Base-by-base conservation (phyloP, 2,113 vertebrate genomes). In the Rana temporaria region DNA sequence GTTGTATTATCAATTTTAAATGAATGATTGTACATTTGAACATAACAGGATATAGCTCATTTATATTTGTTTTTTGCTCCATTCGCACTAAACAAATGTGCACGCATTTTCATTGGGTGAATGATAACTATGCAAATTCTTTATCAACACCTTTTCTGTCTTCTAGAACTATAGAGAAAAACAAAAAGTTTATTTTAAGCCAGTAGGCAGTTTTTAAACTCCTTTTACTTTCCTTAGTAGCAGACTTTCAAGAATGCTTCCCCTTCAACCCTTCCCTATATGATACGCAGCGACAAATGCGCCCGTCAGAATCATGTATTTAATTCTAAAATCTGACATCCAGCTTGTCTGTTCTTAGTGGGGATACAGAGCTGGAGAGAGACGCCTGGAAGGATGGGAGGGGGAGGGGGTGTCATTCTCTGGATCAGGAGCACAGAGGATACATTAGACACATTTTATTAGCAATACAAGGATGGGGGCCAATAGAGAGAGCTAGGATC, bases 311-410 rank as follows among this genome's bases (percentile, higher is more conserved):
- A 48, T 48, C 42, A 48, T 48, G 42, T 48, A 48, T 48, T 48
- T 12, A 48, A 48, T 48, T 30, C 12, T 73, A 60, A 60, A 74
- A 60, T 38, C 55, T 73, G 70, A 73, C 70, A 73, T 34, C 55
- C 26, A 73, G 53, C 70, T 32, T 55, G 22, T 72, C 20, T 77
- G 22, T 19, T 53, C 42, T 30, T 65, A 78, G 75, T 66, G 22
- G 1, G 64, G 63, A 67, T n/a, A 12, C 15, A 30, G 24, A 14
- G 15, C 34, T 56, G 6, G 20, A 20, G 60, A 26, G 20, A 24
- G 60, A 15, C 60, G 20, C 24, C 17, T 2, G 56, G 62, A 64
- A 64, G 17, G 69, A 70, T 82, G 32, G 48, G 60, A 48, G 59
- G 79, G 34, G n/a, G n/a, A n/a, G n/a, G 38, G 74, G 3, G 16